These are phyloP conservation scores for Drosophila emarginata DNA, from an alignment of 2,888 invertebrate genomes.

Conservation along the genomic window DNA sequence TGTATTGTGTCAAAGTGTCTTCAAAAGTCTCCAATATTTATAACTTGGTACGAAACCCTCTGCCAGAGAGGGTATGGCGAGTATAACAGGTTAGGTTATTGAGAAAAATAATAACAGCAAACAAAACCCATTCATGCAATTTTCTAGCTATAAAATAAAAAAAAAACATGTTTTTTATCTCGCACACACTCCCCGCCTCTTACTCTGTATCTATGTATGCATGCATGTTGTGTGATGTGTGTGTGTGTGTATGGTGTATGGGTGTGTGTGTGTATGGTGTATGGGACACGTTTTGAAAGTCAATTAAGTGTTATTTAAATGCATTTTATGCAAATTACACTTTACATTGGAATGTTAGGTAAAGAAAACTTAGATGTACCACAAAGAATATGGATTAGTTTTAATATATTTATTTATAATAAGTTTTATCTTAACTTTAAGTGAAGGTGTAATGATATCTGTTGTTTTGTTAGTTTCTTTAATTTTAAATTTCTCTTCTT, in stretches of 20 bases:
- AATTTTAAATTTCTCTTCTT: too few species aligned
- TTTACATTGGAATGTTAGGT: constrained; percentile 9
- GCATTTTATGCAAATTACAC: constrained; percentile 58
- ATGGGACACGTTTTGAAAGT: constrained; percentile 62
- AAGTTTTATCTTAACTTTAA: not conserved
- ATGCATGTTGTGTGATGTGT: too few species aligned
- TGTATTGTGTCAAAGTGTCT: constrained; percentile 4
- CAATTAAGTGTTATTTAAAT: constrained; percentile 62
- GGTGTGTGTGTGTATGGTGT: constrained; percentile 16
- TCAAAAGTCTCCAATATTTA: not conserved
- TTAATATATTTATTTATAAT: not conserved
- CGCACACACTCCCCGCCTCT: not conserved
- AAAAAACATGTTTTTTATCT: constrained; percentile 47
- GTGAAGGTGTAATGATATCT: not conserved
- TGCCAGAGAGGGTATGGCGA: constrained; percentile 6
- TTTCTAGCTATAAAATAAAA: constrained; percentile 43
- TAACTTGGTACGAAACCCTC: not conserved
- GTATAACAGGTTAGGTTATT: constrained; percentile 36
- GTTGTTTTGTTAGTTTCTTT: not conserved
- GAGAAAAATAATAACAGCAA: constrained; percentile 28
- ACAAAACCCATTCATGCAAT: constrained; percentile 46
- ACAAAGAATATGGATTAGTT: too few species aligned
- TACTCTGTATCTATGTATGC: not conserved
- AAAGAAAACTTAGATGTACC: constrained; percentile 8
- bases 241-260: constrained; percentile 2